phyloP scores from a whole-genome alignment of 2,797 vertebrate species.

The Pelobates cultripes region DNA sequence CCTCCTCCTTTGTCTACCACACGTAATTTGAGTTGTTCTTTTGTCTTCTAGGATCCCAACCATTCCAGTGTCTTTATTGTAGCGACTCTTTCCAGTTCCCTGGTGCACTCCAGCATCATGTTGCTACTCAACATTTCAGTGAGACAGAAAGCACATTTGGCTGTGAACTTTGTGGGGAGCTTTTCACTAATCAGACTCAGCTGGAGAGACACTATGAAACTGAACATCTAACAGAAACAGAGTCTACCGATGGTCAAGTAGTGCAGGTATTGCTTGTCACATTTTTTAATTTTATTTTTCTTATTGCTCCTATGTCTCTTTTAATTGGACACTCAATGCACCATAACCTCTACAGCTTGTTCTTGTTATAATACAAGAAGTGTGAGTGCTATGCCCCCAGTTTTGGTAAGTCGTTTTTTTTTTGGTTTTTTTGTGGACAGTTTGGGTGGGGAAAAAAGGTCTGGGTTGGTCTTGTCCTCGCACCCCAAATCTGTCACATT shows the following conservation, averaged over 20 bases:
- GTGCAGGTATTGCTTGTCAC: conserved; percentile 66
- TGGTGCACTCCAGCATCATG: conserved; percentile 78
- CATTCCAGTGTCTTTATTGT: conserved; percentile 72
- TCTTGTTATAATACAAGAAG: too few relatives aligned
- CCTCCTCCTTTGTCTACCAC: too few relatives aligned
- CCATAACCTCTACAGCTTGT: too few relatives aligned
- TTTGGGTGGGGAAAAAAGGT: too few relatives aligned
- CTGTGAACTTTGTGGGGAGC: conserved; percentile 78
- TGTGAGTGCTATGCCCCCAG: too few relatives aligned
- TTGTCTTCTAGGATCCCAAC: conserved; percentile 58
- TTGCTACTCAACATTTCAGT: conserved; percentile 69
- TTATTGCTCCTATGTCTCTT: too few relatives aligned
- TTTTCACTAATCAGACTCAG: conserved; percentile 73
- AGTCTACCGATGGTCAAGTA: conserved; percentile 65
- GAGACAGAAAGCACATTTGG: conserved; percentile 68
- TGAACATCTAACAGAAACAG: conserved; percentile 69
- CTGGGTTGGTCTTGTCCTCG: too few relatives aligned
- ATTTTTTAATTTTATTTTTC: neutral
- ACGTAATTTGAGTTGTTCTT: neutral
- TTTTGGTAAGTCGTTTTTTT: too few relatives aligned
- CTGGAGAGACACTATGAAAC: conserved; percentile 79
- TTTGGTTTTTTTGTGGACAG: too few relatives aligned
- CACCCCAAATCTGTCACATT: too few relatives aligned
- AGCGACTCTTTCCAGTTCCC: conserved; percentile 68
- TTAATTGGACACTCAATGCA: too few relatives aligned